Evolutionary conservation across 2,113 vertebrate genomes (phyloP), one percentile per base, ranked within the genome.

Genomic region (Opisthocomus hoazin): DNA sequence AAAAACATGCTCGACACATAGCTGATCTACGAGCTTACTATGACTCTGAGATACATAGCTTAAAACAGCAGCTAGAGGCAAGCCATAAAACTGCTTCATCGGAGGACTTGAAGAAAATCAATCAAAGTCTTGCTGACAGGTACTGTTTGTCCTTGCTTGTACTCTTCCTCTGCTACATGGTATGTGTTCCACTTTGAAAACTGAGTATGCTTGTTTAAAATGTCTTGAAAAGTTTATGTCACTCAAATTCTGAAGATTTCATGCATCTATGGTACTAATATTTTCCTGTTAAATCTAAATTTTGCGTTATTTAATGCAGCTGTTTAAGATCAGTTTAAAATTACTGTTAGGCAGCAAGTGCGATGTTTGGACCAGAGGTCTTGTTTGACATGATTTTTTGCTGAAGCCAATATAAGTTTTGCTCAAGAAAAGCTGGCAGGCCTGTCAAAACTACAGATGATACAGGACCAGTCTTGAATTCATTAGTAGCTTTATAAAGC

Each of bases 1-100:
- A 99, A 79, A 99, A 99, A 71, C 99, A 99, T 10, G 98, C 98
- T 15, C 98, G 99, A 10, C 99, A 99, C 53, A 87, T 99, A 24
- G 98, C 99, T 3, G 99, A 99, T 58, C 98, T 99, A 22, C 99
- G 98, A 58, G 98, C 99, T 6, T 99, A 99, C 96, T 99, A 99
- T 30, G 99, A 99, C 64, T 98, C 98, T 5, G 99, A 99, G 98
- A 99, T 99, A 76, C 97, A 97, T 43, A 97, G 95, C 82, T 94
- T 99, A 48, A 98, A 98, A 83, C 99, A 99, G 93, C 98, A 99
- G 91, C 98, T 99, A 69, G 96, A 98, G 70, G 97, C 98, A 74
- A 97, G 95, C 91, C 98, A 98, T 26, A 95, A 97, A 94, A 89
- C 97, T 45, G 97, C 97, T 85, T 91, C 95, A 10, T 90, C 94